Percentiles rank a stretch among this genome's conserved stretches.
These are phyloP conservation scores for Rissa tridactyla DNA, from an alignment of 2,113 vertebrate genomes.

Conservation along the genomic window DNA sequence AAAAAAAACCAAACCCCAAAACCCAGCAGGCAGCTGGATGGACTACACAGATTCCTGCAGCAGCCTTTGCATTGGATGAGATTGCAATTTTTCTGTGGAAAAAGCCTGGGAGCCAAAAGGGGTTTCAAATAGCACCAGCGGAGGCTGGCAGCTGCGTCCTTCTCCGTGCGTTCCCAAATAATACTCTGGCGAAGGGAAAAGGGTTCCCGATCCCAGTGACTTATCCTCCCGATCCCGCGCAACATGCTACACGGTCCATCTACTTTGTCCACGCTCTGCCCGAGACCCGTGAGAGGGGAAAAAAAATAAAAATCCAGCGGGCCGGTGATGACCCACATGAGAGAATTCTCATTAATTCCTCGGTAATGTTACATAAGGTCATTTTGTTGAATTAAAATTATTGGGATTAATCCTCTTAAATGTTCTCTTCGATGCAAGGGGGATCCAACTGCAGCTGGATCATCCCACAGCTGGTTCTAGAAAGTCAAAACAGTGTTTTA, in stretches of 20 bases:
- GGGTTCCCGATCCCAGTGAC: neutral
- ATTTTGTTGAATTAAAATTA: constrained; percentile 62
- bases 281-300: neutral
- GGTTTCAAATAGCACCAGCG: constrained; percentile 26
- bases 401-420: constrained; percentile 63
- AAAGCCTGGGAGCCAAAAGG: constrained; percentile 29
- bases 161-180: neutral
- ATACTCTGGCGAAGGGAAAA: neutral
- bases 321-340: constrained; percentile 24
- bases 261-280: neutral
- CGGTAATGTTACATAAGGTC: neutral
- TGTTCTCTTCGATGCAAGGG: constrained; percentile 44
- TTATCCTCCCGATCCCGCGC: neutral
- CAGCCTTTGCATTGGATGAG: constrained; percentile 43
- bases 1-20: neutral
- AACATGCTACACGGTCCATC: neutral
- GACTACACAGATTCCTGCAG: constrained; percentile 16
- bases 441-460: constrained; percentile 3
- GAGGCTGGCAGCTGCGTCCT: constrained; percentile 19
- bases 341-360: constrained; percentile 47
- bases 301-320: neutral
- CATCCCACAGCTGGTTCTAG: constrained; percentile 19
- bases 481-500: constrained; percentile 54
- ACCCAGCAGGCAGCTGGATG: constrained; percentile 1
- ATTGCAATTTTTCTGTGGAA: constrained; percentile 51